Evolutionary conservation across 2,113 vertebrate genomes (phyloP).

Genomic region (Stegastes partitus): DNA sequence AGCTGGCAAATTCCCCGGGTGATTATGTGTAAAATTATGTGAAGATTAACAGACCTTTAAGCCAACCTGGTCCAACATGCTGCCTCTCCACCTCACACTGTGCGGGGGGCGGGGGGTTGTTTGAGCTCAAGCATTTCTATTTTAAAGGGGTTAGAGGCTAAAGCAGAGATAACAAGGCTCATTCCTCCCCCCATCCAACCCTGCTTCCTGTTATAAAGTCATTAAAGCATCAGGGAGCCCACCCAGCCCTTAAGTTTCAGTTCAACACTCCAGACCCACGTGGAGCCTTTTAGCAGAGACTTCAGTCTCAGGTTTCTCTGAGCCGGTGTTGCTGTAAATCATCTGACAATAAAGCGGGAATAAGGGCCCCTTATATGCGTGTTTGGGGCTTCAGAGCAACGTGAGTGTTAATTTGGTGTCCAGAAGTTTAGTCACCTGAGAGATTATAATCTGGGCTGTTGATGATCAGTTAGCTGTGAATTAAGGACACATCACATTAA

Average conservation of each 20-base stretch:
- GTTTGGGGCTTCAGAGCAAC: not conserved
- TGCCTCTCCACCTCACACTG: not conserved
- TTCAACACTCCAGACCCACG: constrained; percentile 26
- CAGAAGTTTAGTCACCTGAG: not conserved
- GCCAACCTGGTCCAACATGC: too few relatives aligned
- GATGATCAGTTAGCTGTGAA: not conserved
- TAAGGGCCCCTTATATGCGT: not conserved
- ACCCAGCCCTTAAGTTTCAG: constrained; percentile 22
- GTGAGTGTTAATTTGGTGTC: not conserved
- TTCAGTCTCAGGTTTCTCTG: constrained; percentile 40
- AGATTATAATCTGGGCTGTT: not conserved
- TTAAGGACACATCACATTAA: not conserved
- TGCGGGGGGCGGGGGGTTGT: not conserved
- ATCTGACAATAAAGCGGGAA: constrained; percentile 7
- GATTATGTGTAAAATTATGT: too few relatives aligned
- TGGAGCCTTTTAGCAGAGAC: constrained; percentile 1
- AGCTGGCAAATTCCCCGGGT: too few relatives aligned
- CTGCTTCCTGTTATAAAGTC: constrained; percentile 76
- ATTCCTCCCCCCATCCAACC: constrained; percentile 42
- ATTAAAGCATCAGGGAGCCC: constrained; percentile 67
- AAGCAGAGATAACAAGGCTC: constrained; percentile 56
- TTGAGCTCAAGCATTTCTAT: constrained; percentile 25
- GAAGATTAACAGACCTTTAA: too few relatives aligned
- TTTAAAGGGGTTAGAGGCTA: constrained; percentile 51
- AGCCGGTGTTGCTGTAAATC: constrained; percentile 28